Evolutionary conservation across 2,113 vertebrate species (phyloP), one percentile per base, ranked within the genome.

Genomic region (Spilogale gracilis): DNA sequence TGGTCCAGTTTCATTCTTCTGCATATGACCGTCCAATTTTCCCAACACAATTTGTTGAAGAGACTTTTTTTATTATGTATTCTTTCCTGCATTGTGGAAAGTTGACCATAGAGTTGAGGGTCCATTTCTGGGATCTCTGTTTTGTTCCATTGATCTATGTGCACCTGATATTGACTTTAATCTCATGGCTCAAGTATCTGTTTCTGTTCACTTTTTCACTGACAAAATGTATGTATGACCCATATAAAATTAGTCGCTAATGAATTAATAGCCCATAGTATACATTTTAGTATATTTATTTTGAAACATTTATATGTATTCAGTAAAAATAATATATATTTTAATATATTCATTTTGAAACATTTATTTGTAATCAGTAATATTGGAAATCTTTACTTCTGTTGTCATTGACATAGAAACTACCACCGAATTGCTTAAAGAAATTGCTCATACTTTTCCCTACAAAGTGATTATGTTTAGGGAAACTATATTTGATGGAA

Each of bases 271-370:
- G 73, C 67, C 48, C 65, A 92, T 84, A 73, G 52, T 60, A 78
- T 83, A 50, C 52, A 27, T 18, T 61, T 50, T 76, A 32, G 58
- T 83, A 45, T 63, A 87, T 87, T 50, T 61, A 67, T 32, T 60
- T 92, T 83, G 25, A 95, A 95, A 69, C 92, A 78, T 32, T 45
- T 43, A 69, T 74, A 79, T 91, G 6, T 45, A 84, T 71, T 92
- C n/a, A 90, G 20, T 93, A 90, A 45, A 38, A 73, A 92, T 84
- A 73, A 43, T 60, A 78, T 83, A 50, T 60, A 27, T 18, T 61
- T 50, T 76, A 32, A 67, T 83, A 45, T 63, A 87, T 87, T 50
- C 71, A 67, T 32, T 60, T 92, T 83, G 25, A 95, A 95, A 69
- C 92, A 78, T 32, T 45, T 43, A 69, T 74, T 71, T 91, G 6